A percentile compares a stretch with the other conserved stretches of the same genome.
phyloP scores from a whole-genome alignment of 2,888 invertebrate genomes.

The Melangyna quadrimaculata region DNA sequence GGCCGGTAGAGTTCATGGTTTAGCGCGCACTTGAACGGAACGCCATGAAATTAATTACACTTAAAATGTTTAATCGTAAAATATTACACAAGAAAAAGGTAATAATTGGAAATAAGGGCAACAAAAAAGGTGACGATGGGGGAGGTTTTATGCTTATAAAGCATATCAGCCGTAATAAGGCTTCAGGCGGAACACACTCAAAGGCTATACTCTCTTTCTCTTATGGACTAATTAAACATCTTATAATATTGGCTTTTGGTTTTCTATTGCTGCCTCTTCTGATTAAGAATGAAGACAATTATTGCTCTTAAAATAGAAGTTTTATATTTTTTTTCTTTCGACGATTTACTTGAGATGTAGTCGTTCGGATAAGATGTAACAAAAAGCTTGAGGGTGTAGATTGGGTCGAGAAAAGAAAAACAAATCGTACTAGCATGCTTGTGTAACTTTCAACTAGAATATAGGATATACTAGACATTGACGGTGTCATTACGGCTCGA shows the following conservation, averaged over 20 bases:
- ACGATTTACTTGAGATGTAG: no score
- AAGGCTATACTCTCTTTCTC: neutral
- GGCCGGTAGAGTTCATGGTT: slow-evolving; percentile 41
- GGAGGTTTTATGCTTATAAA: neutral
- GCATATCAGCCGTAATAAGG: neutral
- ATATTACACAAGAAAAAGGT: slow-evolving; percentile 17
- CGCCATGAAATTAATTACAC: slow-evolving; percentile 61
- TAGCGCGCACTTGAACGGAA: slow-evolving; percentile 62
- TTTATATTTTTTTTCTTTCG: neutral
- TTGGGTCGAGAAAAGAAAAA: no score
- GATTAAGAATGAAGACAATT: neutral
- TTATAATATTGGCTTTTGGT: slow-evolving; percentile 10
- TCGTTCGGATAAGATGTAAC: no score
- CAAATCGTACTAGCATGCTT: no score
- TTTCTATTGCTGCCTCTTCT: neutral
- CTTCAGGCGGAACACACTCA: neutral
- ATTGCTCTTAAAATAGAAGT: neutral
- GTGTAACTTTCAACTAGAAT: no score
- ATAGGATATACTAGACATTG: no score
- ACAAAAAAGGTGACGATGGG: neutral
- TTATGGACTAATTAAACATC: slow-evolving; percentile 16
- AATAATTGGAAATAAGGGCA: slow-evolving; percentile 3
- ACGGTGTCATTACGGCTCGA: no score
- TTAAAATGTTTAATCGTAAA: slow-evolving; percentile 51
- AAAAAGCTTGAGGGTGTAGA: no score